phyloP scores from a whole-genome alignment of 2,888 invertebrate genomes.

The Ceramica pisi region DNA sequence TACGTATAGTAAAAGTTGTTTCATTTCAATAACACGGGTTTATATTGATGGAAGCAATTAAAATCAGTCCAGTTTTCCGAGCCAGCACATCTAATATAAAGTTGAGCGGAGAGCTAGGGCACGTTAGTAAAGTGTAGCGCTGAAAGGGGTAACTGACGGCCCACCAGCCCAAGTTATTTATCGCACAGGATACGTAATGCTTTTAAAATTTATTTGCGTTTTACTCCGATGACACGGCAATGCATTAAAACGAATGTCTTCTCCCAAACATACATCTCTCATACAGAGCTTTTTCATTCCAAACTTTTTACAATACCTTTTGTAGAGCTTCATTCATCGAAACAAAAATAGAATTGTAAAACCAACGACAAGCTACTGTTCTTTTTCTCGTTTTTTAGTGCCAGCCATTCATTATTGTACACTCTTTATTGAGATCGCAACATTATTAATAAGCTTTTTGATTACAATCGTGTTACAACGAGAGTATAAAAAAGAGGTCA shows the following conservation, averaged over 20 bases:
- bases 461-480: slow-evolving; percentile 77
- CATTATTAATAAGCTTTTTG: slow-evolving; percentile 76
- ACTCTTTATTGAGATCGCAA: slow-evolving; percentile 74
- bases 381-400: slow-evolving; percentile 63
- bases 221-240: slow-evolving; percentile 78
- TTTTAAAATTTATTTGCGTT: slow-evolving; percentile 88
- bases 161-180: slow-evolving; percentile 82
- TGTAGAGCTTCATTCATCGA: slow-evolving; percentile 73
- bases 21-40: slow-evolving; percentile 59
- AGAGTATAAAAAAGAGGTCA: slow-evolving; percentile 76
- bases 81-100: slow-evolving; percentile 48
- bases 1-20: slow-evolving; percentile 59
- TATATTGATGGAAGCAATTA: slow-evolving; percentile 62
- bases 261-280: slow-evolving; percentile 77
- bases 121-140: slow-evolving; percentile 57
- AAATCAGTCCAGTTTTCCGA: slow-evolving; percentile 61
- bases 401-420: slow-evolving; percentile 70
- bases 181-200: slow-evolving; percentile 84
- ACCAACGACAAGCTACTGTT: slow-evolving; percentile 60
- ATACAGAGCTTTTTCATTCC: slow-evolving; percentile 59
- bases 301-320: slow-evolving; percentile 62
- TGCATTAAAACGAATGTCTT: slow-evolving; percentile 78
- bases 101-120: slow-evolving; percentile 39
- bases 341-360: slow-evolving; percentile 74
- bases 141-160: slow-evolving; percentile 81